Evolutionary conservation across 2,888 invertebrate genomes (phyloP).

Genomic region (Taphrorychus bicolor): DNA sequence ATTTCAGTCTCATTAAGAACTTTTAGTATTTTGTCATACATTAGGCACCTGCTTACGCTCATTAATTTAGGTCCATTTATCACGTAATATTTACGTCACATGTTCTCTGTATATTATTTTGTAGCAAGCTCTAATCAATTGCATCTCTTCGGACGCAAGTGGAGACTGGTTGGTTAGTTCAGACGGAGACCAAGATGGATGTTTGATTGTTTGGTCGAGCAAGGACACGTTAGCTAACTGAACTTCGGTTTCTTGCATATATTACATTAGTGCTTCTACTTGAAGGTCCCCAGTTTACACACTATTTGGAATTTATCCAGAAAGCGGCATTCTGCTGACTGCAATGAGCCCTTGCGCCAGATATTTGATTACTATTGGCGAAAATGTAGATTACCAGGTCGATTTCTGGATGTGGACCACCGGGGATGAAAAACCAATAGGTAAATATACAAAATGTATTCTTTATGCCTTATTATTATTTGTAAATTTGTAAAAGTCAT

Average conservation of each 20-base stretch:
- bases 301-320: constrained; percentile 63
- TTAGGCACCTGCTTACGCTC: no score
- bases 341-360: constrained; percentile 62
- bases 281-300: constrained; percentile 62
- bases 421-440: constrained; percentile 61
- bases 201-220: constrained; percentile 68
- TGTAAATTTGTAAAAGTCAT: no score
- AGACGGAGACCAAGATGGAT: constrained; percentile 63
- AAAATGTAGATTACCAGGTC: constrained; percentile 60
- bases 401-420: constrained; percentile 71
- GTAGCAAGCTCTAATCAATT: constrained; percentile 64
- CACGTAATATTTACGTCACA: no score
- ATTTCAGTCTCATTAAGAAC: no score
- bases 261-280: not conserved
- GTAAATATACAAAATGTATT: no score
- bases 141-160: constrained; percentile 61
- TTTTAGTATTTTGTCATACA: no score
- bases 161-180: constrained; percentile 69
- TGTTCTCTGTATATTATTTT: no score
- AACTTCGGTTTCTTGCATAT: not conserved
- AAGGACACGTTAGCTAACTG: constrained; percentile 43
- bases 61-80: not conserved
- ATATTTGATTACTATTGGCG: constrained; percentile 65
- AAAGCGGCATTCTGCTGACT: constrained; percentile 54
- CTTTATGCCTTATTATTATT: no score